Evolutionary conservation across 2,113 vertebrate genomes (phyloP).

Genomic region (Mirza zaza): DNA sequence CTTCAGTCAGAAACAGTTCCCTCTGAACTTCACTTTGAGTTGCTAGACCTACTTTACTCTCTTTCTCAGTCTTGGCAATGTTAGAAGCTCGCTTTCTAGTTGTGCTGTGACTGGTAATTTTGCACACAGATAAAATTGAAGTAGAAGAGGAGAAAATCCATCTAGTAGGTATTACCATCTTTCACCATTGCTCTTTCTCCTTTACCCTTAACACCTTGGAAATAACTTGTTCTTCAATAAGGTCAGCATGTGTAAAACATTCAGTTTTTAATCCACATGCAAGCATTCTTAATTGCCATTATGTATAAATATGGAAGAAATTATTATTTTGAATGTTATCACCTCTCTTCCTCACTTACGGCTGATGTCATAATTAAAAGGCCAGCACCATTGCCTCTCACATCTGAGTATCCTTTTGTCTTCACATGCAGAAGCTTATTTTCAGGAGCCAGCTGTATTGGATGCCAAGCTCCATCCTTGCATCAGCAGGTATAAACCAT

Average conservation of each 20-base stretch:
- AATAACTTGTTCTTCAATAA: not conserved
- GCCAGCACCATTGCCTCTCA: not conserved
- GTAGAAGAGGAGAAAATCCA: not conserved
- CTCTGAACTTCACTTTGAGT: conserved; percentile 32
- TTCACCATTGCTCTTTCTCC: not conserved
- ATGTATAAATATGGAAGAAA: not conserved
- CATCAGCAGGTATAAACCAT: conserved; percentile 5
- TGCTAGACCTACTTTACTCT: not conserved
- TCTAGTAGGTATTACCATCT: not conserved
- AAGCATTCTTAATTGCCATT: not conserved
- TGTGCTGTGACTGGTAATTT: not conserved
- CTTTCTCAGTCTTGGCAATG: not conserved
- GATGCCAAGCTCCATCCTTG: not conserved
- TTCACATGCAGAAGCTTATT: not conserved
- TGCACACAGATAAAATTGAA: not conserved
- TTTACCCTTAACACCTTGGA: not conserved
- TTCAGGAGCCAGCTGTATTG: not conserved
- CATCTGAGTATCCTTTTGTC: not conserved
- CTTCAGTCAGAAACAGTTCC: conserved; percentile 51
- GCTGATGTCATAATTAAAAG: conserved; percentile 9
- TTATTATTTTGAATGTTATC: not conserved
- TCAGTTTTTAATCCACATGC: not conserved
- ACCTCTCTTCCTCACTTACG: not conserved
- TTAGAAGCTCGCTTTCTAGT: conserved; percentile 19
- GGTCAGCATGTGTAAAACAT: not conserved